Conservation (phyloP, 1,140 invertebrate species). For the Samia ricini region DNA sequence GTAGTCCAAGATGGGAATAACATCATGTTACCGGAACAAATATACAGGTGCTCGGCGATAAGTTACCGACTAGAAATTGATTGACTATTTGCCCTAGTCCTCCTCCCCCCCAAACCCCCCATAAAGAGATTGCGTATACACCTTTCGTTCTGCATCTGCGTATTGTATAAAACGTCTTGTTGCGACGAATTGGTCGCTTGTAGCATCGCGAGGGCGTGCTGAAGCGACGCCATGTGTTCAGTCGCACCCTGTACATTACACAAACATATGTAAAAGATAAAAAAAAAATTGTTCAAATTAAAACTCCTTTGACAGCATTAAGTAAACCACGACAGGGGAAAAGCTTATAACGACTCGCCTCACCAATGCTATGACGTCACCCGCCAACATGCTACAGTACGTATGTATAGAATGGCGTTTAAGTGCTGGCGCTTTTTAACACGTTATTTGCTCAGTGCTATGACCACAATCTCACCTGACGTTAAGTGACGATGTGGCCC, state of each 20-base stretch:
- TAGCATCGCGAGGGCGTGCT: conserved; percentile 65
- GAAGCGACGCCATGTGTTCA: conserved; percentile 64
- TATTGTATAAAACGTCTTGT: conserved; percentile 67
- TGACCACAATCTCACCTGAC: too few relatives aligned
- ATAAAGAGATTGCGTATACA: too few relatives aligned
- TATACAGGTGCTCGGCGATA: too few relatives aligned
- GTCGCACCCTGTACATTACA: conserved; percentile 56
- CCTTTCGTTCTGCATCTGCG: conserved; percentile 71
- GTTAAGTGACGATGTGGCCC: too few relatives aligned
- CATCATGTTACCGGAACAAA: too few relatives aligned
- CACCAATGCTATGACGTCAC: neutral
- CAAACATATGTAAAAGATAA: too few relatives aligned
- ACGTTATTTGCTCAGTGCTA: neutral
- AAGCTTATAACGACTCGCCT: neutral
- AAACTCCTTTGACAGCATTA: neutral
- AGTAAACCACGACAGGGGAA: neutral
- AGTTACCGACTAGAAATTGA: too few relatives aligned
- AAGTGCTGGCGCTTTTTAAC: too few relatives aligned
- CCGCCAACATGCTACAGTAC: neutral
- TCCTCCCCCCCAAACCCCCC: too few relatives aligned
- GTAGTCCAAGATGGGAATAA: too few relatives aligned
- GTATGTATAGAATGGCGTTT: too few relatives aligned
- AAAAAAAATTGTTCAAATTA: conserved; percentile 1
- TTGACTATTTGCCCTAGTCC: too few relatives aligned
- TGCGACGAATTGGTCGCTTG: conserved; percentile 66